Evolutionary conservation across 2,797 vertebrate genomes (phyloP).

Genomic region (Melanotaenia trifasciata): DNA sequence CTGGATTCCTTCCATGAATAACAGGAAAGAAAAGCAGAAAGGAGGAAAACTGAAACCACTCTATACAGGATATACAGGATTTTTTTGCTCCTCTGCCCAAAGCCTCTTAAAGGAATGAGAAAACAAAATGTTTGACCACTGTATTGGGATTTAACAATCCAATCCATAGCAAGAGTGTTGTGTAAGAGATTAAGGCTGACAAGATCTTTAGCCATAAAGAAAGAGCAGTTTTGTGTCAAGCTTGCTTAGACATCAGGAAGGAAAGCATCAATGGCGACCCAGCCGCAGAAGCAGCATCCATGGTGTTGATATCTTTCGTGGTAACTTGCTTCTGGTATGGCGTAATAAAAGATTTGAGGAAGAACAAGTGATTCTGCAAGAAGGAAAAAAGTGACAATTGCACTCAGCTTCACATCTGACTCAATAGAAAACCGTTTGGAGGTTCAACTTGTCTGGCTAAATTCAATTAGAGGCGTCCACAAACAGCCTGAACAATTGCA

Average conservation of each 20-base stretch:
- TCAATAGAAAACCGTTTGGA: slow-evolving; percentile 67
- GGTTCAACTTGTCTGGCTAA: slow-evolving; percentile 67
- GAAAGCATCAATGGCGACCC: slow-evolving; percentile 33
- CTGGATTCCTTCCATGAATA: slow-evolving; percentile 57
- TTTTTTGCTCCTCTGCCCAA: slow-evolving; percentile 15
- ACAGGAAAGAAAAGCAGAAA: slow-evolving; percentile 37
- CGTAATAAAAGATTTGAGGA: slow-evolving; percentile 15
- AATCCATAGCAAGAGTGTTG: slow-evolving; percentile 8
- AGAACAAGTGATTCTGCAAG: slow-evolving; percentile 17
- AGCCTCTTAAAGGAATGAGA: slow-evolving; percentile 25
- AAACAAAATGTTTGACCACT: slow-evolving; percentile 45
- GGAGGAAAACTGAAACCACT: slow-evolving; percentile 45
- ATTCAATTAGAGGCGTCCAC: slow-evolving; percentile 72
- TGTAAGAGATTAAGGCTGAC: slow-evolving; percentile 44
- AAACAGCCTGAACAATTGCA: slow-evolving; percentile 67
- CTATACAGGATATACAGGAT: neutral
- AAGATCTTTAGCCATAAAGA: slow-evolving; percentile 49
- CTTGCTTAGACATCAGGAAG: slow-evolving; percentile 20
- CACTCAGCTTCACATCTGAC: slow-evolving; percentile 55
- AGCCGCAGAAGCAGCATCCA: slow-evolving; percentile 9
- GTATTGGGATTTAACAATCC: slow-evolving; percentile 24
- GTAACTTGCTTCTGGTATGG: slow-evolving; percentile 18
- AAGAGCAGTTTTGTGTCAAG: slow-evolving; percentile 42
- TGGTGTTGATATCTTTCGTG: slow-evolving; percentile 36
- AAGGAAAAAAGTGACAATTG: slow-evolving; percentile 60